Evolutionary conservation across 2,797 vertebrate genomes (phyloP), one percentile per base, ranked within the genome.

Genomic region (Typhlichthys eigenmanni): DNA sequence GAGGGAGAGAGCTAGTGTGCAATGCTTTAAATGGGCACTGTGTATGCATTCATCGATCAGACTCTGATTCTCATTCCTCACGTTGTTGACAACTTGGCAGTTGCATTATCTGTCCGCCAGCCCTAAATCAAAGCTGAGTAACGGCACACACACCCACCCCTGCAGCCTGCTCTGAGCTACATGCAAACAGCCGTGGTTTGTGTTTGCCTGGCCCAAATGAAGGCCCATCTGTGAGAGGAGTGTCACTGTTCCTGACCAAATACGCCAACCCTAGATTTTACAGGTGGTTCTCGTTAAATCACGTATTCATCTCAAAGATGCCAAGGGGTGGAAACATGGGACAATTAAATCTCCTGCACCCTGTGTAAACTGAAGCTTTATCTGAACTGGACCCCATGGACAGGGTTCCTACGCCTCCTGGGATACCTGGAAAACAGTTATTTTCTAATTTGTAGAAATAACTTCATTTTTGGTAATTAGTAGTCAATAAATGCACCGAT

Each of bases 41-140:
- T 38, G 34, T 38, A 38, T 38, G 34, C 49, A 51, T 50, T 32
- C 51, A 52, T 60, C 55, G 32, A 53, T 47, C 47, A 5, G 47
- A 58, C 14, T 29, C 24, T 16, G 46, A 0, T 5, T 29, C 56
- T 29, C 56, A 51, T 43, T 52, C 54, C 9, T 49, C 60, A 48
- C 62, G 29, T 58, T 54, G 60, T 47, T 50, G 48, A 64, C 45
- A 13, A 3, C 50, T 63, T 55, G 68, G 58, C 34, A 52, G n/a
- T 0, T 55, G 19, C 38, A 51, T 17, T 54, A 55, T 64, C 68
- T 55, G 24, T 66, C 71, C 64, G 60, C 17, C 45, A 66, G 58
- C 29, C 1, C 6, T 46, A 53, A 63, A 81, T 75, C 59, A 71
- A 58, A 78, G 60, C 48, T 47, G 57, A 69, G 65, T 54, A 55